Conservation (phyloP, 2,888 invertebrate species). For the Anoncus sp. region DNA sequence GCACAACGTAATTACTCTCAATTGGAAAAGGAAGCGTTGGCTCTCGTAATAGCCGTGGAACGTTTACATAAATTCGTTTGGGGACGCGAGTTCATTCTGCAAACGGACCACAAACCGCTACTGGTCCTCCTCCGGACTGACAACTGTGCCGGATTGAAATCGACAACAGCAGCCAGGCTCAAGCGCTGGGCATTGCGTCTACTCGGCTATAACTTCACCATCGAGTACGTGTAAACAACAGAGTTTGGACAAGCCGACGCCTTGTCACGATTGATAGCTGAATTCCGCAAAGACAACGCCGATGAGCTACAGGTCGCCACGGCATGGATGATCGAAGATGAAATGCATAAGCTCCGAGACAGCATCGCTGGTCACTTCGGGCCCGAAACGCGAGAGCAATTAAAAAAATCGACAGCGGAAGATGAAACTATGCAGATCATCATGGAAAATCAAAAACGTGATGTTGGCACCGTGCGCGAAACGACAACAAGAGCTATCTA, state of each 20-base stretch:
- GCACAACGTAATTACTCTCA: slow-evolving; percentile 43
- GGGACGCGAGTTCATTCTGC: slow-evolving; percentile 39
- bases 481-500: slow-evolving; percentile 41
- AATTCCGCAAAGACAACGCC: slow-evolving; percentile 49
- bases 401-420: slow-evolving; percentile 30
- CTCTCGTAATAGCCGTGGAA: slow-evolving; percentile 37
- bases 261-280: slow-evolving; percentile 47
- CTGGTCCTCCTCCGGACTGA: slow-evolving; percentile 39
- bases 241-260: slow-evolving; percentile 50
- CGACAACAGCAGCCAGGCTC: slow-evolving; percentile 42
- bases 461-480: slow-evolving; percentile 27
- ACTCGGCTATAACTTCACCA: slow-evolving; percentile 43
- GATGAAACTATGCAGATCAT: slow-evolving; percentile 30
- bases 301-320: slow-evolving; percentile 47
- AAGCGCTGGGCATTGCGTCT: slow-evolving; percentile 50
- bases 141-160: slow-evolving; percentile 36
- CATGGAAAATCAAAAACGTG: slow-evolving; percentile 28
- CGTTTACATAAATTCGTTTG: slow-evolving; percentile 44
- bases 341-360: slow-evolving; percentile 41
- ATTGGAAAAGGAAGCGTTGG: slow-evolving; percentile 42
- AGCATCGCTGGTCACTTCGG: slow-evolving; percentile 34
- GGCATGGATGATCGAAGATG: slow-evolving; percentile 42
- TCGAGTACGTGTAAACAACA: slow-evolving; percentile 44
- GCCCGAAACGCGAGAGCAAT: slow-evolving; percentile 32
- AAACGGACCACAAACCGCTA: slow-evolving; percentile 50